Base-by-base conservation (phyloP, 2,888 invertebrate genomes). In the Hypolimnas misippus region DNA sequence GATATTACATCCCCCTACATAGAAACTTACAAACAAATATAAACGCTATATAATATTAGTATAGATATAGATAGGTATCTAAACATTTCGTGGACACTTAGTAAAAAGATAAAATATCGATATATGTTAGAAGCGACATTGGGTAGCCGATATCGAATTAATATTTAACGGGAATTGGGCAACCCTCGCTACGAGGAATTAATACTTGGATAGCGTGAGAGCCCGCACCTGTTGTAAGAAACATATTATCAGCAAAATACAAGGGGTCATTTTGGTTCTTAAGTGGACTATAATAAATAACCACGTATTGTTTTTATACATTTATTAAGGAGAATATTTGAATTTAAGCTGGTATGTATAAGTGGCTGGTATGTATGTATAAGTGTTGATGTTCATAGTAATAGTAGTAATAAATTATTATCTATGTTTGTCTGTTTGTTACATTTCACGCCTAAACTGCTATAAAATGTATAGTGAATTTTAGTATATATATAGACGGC, bases 151-250 rank as follows among this genome's bases (percentile, higher is more conserved):
- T 58, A 65, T 53, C 59, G 31, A 76, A 78, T 86, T 80, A 86
- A 87, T 86, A 87, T 83, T 86, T 82, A 82, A 86, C 71, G 72
- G 70, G 72, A 74, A 71, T 71, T 76, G 77, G 79, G 77, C 78
- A 79, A 73, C 81, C 82, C 79, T 57, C 70, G 66, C 76, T 66
- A 76, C 76, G 76, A 79, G 76, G 73, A 75, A 74, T 77, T 81
- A 81, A 81, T 84, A 77, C 76, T 70, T 70, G 76, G 72, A 76
- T 76, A 75, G 73, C 81, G 83, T 87, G 87, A 69, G 84, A 87
- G 75, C 70, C 67, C 70, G 65, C 86, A 84, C 76, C 78, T 86
- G 87, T 62, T 69, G 65, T 54, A 57, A 51, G 54, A 62, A 44
- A 54, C 25, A 35, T 52, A 35, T 25, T 46, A 46, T 40, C 40